These are phyloP conservation scores for Olivierus martensii DNA, from an alignment of 1,140 invertebrate species.

Conservation along the genomic window DNA sequence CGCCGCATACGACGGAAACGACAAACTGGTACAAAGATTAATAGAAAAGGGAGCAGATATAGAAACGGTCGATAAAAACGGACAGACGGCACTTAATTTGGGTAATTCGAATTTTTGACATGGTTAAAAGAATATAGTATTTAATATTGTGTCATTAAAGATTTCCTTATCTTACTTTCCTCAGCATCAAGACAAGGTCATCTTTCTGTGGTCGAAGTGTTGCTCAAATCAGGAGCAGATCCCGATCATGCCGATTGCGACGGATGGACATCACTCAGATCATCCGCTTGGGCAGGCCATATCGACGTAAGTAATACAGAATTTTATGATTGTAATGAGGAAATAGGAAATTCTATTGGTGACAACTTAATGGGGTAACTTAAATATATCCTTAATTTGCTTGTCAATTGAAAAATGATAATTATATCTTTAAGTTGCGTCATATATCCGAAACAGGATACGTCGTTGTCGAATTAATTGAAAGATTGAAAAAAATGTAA, in stretches of 20 bases:
- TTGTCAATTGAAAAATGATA: too few relatives aligned
- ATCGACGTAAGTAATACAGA: slow-evolving; percentile 37
- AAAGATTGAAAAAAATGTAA: too few relatives aligned
- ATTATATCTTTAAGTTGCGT: too few relatives aligned
- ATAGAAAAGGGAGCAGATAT: slow-evolving; percentile 41
- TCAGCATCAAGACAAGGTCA: slow-evolving; percentile 50
- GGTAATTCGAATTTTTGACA: slow-evolving; percentile 13
- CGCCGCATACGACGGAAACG: slow-evolving; percentile 56
- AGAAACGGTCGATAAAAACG: slow-evolving; percentile 52
- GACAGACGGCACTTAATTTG: slow-evolving; percentile 66
- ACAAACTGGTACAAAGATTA: slow-evolving; percentile 45
- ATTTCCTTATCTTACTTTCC: background rate
- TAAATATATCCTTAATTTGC: too few relatives aligned
- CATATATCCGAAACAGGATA: too few relatives aligned
- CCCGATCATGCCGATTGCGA: slow-evolving; percentile 32
- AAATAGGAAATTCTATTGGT: too few relatives aligned
- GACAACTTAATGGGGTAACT: too few relatives aligned
- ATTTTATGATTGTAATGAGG: background rate
- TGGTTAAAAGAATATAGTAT: too few relatives aligned
- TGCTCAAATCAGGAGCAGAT: slow-evolving; percentile 28
- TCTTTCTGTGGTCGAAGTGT: slow-evolving; percentile 25
- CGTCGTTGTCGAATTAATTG: too few relatives aligned
- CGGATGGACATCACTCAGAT: slow-evolving; percentile 37
- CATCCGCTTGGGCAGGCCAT: slow-evolving; percentile 85
- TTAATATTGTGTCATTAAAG: background rate